These are phyloP conservation scores for Gallinago stenura DNA, from an alignment of 2,797 vertebrate species.

Conservation along the genomic window DNA sequence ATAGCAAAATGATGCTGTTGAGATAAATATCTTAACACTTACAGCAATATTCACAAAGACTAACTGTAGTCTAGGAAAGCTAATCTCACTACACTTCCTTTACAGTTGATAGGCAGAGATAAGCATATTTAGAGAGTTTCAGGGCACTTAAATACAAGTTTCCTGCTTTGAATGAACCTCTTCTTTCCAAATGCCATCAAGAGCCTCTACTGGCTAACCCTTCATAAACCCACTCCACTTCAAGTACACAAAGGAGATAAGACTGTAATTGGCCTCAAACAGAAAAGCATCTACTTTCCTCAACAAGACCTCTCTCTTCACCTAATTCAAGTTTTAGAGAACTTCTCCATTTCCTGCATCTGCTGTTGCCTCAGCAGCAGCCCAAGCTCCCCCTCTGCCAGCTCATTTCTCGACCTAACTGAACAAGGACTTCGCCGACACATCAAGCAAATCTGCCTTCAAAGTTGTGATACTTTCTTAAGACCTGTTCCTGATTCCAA, in stretches of 20 bases:
- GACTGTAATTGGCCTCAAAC: not conserved
- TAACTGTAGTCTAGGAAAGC: constrained; percentile 32
- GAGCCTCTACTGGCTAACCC: not conserved
- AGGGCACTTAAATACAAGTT: constrained; percentile 8
- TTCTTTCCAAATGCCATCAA: constrained; percentile 9
- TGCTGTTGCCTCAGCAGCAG: not conserved
- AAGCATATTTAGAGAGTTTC: constrained; percentile 51
- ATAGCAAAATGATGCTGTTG: constrained; percentile 22
- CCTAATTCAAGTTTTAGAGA: not conserved
- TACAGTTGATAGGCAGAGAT: constrained; percentile 29
- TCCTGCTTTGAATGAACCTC: constrained; percentile 52
- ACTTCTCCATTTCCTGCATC: not conserved
- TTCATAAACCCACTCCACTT: not conserved
- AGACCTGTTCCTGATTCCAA: not conserved
- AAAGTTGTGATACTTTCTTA: not conserved
- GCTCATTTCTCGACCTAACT: not conserved
- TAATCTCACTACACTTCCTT: constrained; percentile 54
- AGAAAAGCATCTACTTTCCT: constrained; percentile 5
- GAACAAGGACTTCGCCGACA: not conserved
- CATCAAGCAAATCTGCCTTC: not conserved
- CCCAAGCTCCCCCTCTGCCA: not conserved
- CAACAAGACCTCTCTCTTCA: not conserved
- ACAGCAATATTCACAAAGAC: constrained; percentile 20
- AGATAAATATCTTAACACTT: constrained; percentile 50
- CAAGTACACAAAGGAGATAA: constrained; percentile 3